phyloP scores from a whole-genome alignment of 2,113 vertebrate species.

The Halcyon malimbica region DNA sequence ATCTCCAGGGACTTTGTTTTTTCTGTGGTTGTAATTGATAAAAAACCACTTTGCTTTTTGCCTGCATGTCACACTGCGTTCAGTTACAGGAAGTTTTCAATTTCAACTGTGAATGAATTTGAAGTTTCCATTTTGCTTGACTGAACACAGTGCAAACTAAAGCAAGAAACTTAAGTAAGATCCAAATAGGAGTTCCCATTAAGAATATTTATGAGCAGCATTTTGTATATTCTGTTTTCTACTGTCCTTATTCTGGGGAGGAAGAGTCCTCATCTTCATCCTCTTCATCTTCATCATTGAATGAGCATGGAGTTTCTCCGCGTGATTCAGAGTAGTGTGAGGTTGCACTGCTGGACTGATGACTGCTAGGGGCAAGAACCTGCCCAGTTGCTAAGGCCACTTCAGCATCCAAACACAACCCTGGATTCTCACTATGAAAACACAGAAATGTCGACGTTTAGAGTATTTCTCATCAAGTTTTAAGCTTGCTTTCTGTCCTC shows the following conservation, averaged over 20 bases:
- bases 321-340: conserved; percentile 82
- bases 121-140: conserved; percentile 50
- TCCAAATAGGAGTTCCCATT: conserved; percentile 60
- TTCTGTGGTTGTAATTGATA: background rate
- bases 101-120: background rate
- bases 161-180: conserved; percentile 65
- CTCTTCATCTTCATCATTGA: conserved; percentile 86
- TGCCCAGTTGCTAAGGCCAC: conserved; percentile 79
- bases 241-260: conserved; percentile 79
- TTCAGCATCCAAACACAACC: conserved; percentile 78
- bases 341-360: conserved; percentile 78
- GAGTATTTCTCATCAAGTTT: background rate
- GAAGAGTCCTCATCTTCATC: conserved; percentile 84
- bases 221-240: conserved; percentile 18
- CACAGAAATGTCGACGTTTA: conserved; percentile 15
- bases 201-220: conserved; percentile 57
- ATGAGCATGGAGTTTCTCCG: conserved; percentile 84
- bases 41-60: background rate
- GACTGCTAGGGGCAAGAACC: conserved; percentile 73
- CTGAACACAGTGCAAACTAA: conserved; percentile 64
- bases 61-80: background rate
- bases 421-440: conserved; percentile 74
- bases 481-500: background rate
- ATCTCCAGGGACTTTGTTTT: background rate
- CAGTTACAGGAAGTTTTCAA: background rate